These are phyloP conservation scores for Eupithecia vulgata DNA, from an alignment of 2,888 invertebrate genomes.

Conservation along the genomic window DNA sequence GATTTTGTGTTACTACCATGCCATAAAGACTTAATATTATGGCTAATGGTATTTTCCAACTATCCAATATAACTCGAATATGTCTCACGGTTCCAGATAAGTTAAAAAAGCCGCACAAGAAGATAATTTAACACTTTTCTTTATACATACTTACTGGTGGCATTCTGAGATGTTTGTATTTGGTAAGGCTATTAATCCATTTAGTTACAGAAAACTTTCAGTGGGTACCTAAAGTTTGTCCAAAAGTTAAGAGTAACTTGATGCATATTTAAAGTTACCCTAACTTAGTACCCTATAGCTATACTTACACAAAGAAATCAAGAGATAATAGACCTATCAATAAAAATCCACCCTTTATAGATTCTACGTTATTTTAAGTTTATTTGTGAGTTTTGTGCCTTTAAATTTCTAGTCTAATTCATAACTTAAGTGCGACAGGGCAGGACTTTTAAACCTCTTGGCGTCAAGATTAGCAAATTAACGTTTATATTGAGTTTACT, in stretches of 20 bases:
- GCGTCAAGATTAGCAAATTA: conserved; percentile 48
- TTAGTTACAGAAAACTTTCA: not conserved
- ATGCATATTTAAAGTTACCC: too few species aligned
- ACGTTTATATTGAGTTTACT: conserved; percentile 15
- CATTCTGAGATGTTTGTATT: not conserved
- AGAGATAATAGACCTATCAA: not conserved
- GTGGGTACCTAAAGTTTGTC: not conserved
- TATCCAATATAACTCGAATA: not conserved
- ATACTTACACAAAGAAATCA: not conserved
- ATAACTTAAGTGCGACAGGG: conserved; percentile 40
- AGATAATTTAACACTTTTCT: not conserved
- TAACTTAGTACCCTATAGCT: too few species aligned
- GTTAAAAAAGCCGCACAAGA: not conserved
- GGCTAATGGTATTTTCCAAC: not conserved
- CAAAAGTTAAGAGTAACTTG: too few species aligned
- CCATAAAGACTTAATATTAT: not conserved
- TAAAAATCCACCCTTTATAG: conserved; percentile 4
- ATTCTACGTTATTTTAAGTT: conserved; percentile 37
- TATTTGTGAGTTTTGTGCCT: conserved; percentile 68
- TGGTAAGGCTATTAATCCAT: not conserved
- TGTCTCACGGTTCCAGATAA: not conserved
- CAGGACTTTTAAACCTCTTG: conserved; percentile 65
- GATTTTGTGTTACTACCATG: not conserved
- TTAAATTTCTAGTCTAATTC: conserved; percentile 68
- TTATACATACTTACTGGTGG: not conserved